Evolutionary conservation across 2,113 vertebrate species (phyloP), one percentile per base, ranked within the genome.

Genomic region (Mirza zaza): DNA sequence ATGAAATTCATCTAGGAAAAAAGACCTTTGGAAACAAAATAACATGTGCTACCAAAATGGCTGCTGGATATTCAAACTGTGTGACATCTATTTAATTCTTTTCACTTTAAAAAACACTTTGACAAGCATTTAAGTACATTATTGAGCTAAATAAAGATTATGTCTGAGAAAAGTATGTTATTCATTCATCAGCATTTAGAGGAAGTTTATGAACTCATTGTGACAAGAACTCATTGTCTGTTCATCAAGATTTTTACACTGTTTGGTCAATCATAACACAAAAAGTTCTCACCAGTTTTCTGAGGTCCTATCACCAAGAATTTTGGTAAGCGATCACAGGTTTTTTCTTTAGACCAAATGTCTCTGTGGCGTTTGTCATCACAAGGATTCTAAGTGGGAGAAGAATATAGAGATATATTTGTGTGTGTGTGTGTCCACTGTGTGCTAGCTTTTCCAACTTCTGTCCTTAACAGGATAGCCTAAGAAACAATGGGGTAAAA

Each of bases 311-410:
- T 98, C 91, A 99, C 99, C 98, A 99, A 98, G 98, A 99, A 99
- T 97, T 99, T 99, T 94, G 99, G 99, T 96, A 99, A 98, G 34
- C 99, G 99, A 98, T 99, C 99, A 94, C 99, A 99, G 67, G 99
- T 99, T 99, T 99, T 99, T 98, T 99, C 99, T 98, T 99, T 99
- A 71, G 99, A 99, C 99, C 99, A 99, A 97, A 99, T 99, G 98
- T 99, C 99, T 99, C 99, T 99, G 97, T 99, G 99, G 67, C 99
- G 98, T 98, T 99, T 99, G 98, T 99, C 99, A 98, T 99, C 99
- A 95, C 99, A 99, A 10, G 99, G 99, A 80, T 99, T 99, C 99
- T 99, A 87, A 77, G 68, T 71, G 89, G 20, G 91, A 97, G 91
- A 87, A 96, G 0, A 96, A 96, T 9, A 83, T 0, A 87, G 91